Evolutionary conservation across 2,888 invertebrate species (phyloP).

Genomic region (Argynnis bischoffii): DNA sequence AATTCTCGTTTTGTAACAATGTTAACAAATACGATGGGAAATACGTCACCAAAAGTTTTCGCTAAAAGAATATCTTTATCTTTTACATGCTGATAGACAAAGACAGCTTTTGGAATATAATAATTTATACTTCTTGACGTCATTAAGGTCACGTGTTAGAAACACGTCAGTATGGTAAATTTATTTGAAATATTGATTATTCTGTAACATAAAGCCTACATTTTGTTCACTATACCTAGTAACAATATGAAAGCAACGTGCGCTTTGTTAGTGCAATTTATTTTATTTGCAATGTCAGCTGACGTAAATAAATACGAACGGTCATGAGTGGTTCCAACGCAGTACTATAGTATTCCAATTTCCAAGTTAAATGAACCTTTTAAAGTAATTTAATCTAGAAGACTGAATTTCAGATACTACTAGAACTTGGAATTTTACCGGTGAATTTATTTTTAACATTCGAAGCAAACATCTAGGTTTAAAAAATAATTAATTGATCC

Average conservation of each 20-base stretch:
- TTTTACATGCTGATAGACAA: neutral
- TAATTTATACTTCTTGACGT: neutral
- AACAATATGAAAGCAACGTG: neutral
- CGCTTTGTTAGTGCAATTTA: slow-evolving; percentile 1
- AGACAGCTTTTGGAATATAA: neutral
- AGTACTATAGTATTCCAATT: neutral
- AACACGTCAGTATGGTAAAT: neutral
- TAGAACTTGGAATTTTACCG: no score
- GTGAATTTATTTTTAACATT: no score
- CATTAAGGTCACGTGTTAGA: neutral
- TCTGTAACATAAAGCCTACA: neutral
- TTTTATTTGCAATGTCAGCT: neutral
- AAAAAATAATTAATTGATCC: no score
- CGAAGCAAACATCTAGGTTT: no score
- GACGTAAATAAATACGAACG: neutral
- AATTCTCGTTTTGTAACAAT: slow-evolving; percentile 20
- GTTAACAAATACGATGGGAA: slow-evolving; percentile 9
- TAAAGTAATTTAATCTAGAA: neutral
- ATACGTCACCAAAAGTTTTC: slow-evolving; percentile 23
- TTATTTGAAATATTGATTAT: neutral
- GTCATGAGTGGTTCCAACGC: neutral
- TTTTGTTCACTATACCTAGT: neutral
- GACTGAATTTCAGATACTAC: neutral
- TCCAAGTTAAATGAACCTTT: neutral
- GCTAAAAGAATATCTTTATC: slow-evolving; percentile 12